These are phyloP conservation scores for Hydraecia micacea DNA, from an alignment of 2,888 invertebrate species.

Conservation along the genomic window DNA sequence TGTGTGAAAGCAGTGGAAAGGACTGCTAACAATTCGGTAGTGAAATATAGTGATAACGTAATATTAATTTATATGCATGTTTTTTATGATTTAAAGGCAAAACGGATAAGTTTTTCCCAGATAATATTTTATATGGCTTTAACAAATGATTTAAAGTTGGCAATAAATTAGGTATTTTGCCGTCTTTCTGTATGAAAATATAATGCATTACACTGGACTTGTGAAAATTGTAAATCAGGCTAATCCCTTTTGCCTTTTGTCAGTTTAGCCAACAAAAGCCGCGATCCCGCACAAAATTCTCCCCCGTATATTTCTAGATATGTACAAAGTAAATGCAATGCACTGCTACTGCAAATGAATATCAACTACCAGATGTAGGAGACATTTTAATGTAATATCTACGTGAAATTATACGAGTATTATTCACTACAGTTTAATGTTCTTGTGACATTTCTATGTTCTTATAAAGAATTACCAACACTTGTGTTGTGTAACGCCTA, in stretches of 20 bases:
- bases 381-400: constrained; percentile 64
- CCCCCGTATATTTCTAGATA: constrained; percentile 47
- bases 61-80: too few relatives aligned
- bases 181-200: neutral
- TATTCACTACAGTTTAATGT: constrained; percentile 40
- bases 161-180: neutral
- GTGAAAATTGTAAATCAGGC: neutral
- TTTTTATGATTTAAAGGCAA: too few relatives aligned
- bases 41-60: too few relatives aligned
- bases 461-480: neutral
- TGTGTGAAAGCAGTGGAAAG: too few relatives aligned
- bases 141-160: neutral
- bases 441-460: constrained; percentile 23
- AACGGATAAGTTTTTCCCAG: too few relatives aligned
- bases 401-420: constrained; percentile 46
- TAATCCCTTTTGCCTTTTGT: neutral
- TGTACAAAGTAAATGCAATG: constrained; percentile 63
- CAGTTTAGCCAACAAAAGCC: neutral
- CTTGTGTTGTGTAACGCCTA: neutral
- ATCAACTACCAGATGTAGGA: constrained; percentile 60
- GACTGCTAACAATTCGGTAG: too few relatives aligned
- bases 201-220: neutral
- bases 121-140: too few relatives aligned
- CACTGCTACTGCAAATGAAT: constrained; percentile 68
- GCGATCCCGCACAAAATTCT: neutral